phyloP scores from a whole-genome alignment of 2,797 vertebrate species.

The Hippopotamyrus pictus region DNA sequence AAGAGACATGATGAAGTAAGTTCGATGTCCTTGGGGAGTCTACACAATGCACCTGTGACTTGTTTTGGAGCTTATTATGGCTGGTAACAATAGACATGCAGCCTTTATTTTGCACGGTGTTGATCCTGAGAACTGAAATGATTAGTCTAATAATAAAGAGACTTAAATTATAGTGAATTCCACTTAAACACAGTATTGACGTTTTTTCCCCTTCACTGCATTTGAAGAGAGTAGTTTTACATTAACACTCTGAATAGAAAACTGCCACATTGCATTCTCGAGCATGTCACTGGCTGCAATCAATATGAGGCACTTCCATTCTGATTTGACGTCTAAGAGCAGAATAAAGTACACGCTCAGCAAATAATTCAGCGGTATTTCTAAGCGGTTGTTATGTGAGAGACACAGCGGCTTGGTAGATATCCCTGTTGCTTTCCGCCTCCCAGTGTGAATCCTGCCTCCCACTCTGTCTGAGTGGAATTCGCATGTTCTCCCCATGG shows the following conservation, averaged over 20 bases:
- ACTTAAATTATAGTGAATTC: background rate
- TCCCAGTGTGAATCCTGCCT: background rate
- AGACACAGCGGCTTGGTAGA: background rate
- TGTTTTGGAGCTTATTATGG: slow-evolving; percentile 28
- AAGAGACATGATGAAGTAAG: slow-evolving; percentile 39
- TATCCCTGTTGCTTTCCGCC: background rate
- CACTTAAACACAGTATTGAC: background rate
- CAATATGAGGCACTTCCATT: background rate
- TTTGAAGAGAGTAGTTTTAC: background rate
- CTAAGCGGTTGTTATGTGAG: background rate
- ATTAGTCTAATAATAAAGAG: background rate
- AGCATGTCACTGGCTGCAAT: background rate
- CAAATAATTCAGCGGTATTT: background rate
- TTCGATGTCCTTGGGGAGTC: slow-evolving; percentile 29
- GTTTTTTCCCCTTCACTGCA: background rate
- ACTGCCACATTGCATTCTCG: background rate
- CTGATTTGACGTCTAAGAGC: background rate
- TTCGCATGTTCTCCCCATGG: background rate
- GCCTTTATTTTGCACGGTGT: slow-evolving; percentile 28
- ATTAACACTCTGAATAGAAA: background rate
- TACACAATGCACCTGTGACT: slow-evolving; percentile 30
- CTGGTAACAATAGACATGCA: slow-evolving; percentile 19
- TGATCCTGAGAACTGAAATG: slow-evolving; percentile 31
- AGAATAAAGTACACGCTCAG: background rate
- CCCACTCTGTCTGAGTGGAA: background rate